Evolutionary conservation across 1,140 invertebrate genomes (phyloP).

Genomic region (Sitodiplosis mosellana): DNA sequence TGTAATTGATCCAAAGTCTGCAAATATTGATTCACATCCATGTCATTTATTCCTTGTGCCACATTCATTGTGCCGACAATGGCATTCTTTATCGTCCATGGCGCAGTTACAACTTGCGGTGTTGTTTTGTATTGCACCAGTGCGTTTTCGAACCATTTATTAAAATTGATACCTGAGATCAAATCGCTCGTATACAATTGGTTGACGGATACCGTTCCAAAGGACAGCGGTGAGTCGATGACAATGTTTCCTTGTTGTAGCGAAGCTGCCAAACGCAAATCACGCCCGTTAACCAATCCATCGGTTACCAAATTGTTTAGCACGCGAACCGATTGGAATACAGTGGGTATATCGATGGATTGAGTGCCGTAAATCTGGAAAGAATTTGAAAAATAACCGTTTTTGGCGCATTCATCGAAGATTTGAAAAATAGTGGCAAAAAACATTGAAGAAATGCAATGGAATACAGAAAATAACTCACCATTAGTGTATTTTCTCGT

Average conservation of each 20-base stretch:
- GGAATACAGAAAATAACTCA: constrained; percentile 4
- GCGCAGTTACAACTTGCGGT: not conserved
- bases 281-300: not conserved
- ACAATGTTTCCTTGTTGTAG: not conserved
- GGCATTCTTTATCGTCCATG: not conserved
- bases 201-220: not conserved
- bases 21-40: not conserved
- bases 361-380: not conserved
- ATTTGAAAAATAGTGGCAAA: not conserved
- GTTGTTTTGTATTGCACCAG: not conserved
- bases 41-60: not conserved
- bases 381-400: not conserved
- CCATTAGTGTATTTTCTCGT: constrained; percentile 13
- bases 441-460: not conserved
- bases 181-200: not conserved
- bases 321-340: not conserved
- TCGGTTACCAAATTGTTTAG: not conserved
- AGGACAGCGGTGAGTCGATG: not conserved
- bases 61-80: not conserved
- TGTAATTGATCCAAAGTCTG: not conserved
- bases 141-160: not conserved
- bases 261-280: not conserved
- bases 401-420: not conserved
- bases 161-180: not conserved
- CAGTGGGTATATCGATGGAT: not conserved